phyloP scores from a whole-genome alignment of 2,113 vertebrate genomes.

The Saguinus midas region DNA sequence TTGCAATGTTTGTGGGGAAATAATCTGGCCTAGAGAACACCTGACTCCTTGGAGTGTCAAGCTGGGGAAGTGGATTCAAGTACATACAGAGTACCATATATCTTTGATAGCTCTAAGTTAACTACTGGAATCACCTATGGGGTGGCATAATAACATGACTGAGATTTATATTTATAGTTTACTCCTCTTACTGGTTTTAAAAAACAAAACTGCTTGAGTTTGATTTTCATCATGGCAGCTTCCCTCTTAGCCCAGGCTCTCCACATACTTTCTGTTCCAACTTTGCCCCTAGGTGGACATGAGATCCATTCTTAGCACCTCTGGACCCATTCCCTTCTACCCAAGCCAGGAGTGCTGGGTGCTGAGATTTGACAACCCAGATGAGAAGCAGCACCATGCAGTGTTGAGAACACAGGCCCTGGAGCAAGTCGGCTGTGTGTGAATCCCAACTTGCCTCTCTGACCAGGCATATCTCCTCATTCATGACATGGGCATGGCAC shows the following conservation, averaged over 20 bases:
- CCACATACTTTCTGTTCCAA: not conserved
- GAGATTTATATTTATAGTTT: not conserved
- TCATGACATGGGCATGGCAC: not conserved
- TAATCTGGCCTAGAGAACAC: not conserved
- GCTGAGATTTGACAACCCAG: not conserved
- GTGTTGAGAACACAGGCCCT: not conserved
- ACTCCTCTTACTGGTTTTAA: not conserved
- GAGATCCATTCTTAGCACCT: not conserved
- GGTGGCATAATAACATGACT: not conserved
- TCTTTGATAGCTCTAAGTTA: not conserved
- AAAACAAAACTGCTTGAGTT: not conserved
- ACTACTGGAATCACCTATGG: not conserved
- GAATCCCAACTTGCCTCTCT: not conserved
- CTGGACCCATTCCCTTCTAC: not conserved
- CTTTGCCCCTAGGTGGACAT: not conserved
- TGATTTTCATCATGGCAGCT: not conserved
- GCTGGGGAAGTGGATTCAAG: not conserved
- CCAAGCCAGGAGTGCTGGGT: not conserved
- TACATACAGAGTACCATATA: not conserved
- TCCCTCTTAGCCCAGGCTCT: not conserved
- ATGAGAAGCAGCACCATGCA: not conserved
- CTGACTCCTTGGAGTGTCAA: not conserved
- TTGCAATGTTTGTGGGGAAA: not conserved
- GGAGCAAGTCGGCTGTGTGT: not conserved
- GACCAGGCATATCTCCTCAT: not conserved